A percentile compares a stretch with the other conserved stretches of the same genome.
These are phyloP conservation scores for Ericerus pela DNA, from an alignment of 1,140 invertebrate species.

Conservation along the genomic window DNA sequence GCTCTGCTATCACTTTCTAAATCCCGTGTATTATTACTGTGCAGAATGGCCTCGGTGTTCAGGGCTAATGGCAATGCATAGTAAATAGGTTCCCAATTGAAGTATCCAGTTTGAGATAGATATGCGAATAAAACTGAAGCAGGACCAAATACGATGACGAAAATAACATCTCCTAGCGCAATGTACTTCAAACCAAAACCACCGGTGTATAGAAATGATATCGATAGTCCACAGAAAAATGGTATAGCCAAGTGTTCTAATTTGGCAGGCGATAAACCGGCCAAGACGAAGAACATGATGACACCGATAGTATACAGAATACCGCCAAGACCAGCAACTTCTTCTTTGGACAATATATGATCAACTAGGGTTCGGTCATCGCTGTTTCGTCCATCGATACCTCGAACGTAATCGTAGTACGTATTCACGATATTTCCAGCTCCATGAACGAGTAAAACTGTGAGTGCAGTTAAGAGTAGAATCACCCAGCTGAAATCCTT, in stretches of 20 bases:
- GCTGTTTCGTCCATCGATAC: conserved; percentile 79
- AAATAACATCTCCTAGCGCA: conserved; percentile 45
- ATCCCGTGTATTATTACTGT: conserved; percentile 87
- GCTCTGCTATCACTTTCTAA: conserved; percentile 32
- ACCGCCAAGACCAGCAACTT: conserved; percentile 64
- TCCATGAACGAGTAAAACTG: conserved; percentile 78
- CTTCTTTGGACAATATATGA: conserved; percentile 67
- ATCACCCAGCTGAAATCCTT: conserved; percentile 61
- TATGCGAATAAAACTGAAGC: conserved; percentile 89
- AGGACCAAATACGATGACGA: conserved; percentile 85
- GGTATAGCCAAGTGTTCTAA: conserved; percentile 87
- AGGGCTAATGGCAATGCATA: conserved; percentile 86
- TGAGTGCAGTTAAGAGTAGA: conserved; percentile 64
- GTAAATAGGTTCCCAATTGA: conserved; percentile 73
- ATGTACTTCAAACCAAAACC: conserved; percentile 46
- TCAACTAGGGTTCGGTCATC: conserved; percentile 88
- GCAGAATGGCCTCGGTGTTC: conserved; percentile 87
- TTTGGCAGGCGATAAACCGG: conserved; percentile 66
- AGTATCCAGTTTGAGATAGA: conserved; percentile 72
- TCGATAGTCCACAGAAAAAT: conserved; percentile 90
- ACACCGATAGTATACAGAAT: conserved; percentile 75
- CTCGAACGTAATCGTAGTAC: conserved; percentile 86
- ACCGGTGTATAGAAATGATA: conserved; percentile 71
- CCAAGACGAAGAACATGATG: conserved; percentile 68
- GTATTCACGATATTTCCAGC: conserved; percentile 95